Evolutionary conservation across 2,797 vertebrate genomes (phyloP).

Genomic region (Todus mexicanus): DNA sequence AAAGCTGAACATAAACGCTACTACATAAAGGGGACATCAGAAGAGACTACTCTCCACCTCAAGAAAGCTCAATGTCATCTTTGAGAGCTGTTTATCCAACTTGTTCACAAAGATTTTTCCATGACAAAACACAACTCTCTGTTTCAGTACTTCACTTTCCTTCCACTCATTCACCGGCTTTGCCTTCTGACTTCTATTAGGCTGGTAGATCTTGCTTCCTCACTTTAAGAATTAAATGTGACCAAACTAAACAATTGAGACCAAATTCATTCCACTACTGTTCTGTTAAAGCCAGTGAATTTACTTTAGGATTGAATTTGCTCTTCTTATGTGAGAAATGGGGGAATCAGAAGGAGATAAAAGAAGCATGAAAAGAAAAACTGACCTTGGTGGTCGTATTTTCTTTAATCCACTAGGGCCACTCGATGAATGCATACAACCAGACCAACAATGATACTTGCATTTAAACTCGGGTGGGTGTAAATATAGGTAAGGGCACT

Average conservation of each 20-base stretch:
- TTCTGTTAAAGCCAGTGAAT: background rate
- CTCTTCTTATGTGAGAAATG: background rate
- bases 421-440: slow-evolving; percentile 49
- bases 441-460: slow-evolving; percentile 51
- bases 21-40: background rate
- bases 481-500: slow-evolving; percentile 76
- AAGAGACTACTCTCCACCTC: background rate
- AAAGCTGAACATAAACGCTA: background rate
- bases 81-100: background rate
- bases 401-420: slow-evolving; percentile 58
- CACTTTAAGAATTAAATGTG: background rate
- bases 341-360: background rate
- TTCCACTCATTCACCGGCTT: background rate
- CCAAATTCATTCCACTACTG: slow-evolving; percentile 1
- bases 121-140: background rate
- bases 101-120: background rate
- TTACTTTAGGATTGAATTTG: background rate
- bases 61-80: background rate
- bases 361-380: slow-evolving; percentile 29
- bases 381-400: slow-evolving; percentile 48
- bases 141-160: background rate
- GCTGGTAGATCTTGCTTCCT: background rate
- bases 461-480: slow-evolving; percentile 70
- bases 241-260: background rate
- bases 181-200: background rate